Evolutionary conservation across 2,888 invertebrate genomes (phyloP), one percentile per base, ranked within the genome.

Genomic region (Schrankia costaestrigalis): DNA sequence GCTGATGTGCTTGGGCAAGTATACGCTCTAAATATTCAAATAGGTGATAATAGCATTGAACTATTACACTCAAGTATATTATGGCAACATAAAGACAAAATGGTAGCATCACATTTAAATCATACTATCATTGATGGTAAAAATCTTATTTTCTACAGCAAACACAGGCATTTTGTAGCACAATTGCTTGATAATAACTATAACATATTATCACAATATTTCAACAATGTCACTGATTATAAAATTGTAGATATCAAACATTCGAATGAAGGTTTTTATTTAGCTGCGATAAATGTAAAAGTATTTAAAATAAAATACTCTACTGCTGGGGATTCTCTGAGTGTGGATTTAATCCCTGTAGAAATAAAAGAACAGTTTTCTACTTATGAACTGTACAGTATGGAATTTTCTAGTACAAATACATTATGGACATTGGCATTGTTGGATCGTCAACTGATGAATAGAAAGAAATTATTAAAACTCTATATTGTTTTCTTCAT

Each of bases 81-180:
- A 14, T 87, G 85, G 85, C 15, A 57, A 3, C 50, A 75, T 26
- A 71, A 71, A 49, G 87, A 87, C 32, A 73, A 59, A 53, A 85
- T 84, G 81, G 25, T 70, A 3, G 44, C 65, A 0, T 64, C 57
- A 26, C 39, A 56, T 34, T 35, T 81, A 8, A 46, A 71, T 19
- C 66, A 68, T 31, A 45, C 36, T 1, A 30, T 46, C 4, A 37
- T 57, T 3, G 47, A 65, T 18, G 54, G 68, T n/a, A 63, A 71
- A 18, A 44, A 74, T 3, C 31, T 80, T 29, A 32, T 83, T 13
- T 10, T 79, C 1, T 84, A 51, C 37, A 70, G 61, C 34, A 87
- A 87, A 66, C 64, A 83, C 32, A 74, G 85, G 56, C 78, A 85
- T 67, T 49, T 87, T 30, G 18, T 84, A 1, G 42, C 66, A 4